These are phyloP conservation scores for Zoanthus solanderi DNA, from an alignment of 92 coral and sea anemone species.

Conservation along the genomic window DNA sequence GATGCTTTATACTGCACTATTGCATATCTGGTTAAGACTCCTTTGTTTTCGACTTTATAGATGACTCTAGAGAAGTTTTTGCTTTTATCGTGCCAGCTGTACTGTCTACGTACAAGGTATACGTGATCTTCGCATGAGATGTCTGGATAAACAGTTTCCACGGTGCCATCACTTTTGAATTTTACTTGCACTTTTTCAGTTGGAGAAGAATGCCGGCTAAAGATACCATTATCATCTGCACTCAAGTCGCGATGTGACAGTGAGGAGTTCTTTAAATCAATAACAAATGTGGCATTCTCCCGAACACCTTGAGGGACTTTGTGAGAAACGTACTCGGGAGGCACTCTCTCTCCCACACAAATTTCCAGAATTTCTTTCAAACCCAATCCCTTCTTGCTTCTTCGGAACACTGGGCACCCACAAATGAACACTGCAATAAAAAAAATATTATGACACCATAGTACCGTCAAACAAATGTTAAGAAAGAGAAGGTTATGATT, in stretches of 20 bases:
- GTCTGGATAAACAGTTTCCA: slow-evolving; percentile 15
- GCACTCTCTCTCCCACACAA: slow-evolving; percentile 38
- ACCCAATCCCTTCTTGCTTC: slow-evolving; percentile 35
- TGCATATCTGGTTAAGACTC: slow-evolving; percentile 47
- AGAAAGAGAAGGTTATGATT: not conserved
- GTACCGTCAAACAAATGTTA: not conserved
- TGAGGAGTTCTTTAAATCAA: slow-evolving; percentile 33
- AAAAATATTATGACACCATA: not conserved
- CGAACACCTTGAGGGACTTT: slow-evolving; percentile 53
- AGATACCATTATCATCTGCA: slow-evolving; percentile 45
- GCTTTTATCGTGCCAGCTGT: slow-evolving; percentile 65
- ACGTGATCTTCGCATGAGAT: not conserved
- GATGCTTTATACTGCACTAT: slow-evolving; percentile 67
- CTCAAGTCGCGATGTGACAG: slow-evolving; percentile 42
- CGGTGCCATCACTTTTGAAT: slow-evolving; percentile 13
- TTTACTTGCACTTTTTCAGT: slow-evolving; percentile 22
- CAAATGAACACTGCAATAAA: slow-evolving; percentile 19
- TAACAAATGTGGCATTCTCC: slow-evolving; percentile 50
- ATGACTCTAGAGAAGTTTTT: slow-evolving; percentile 46
- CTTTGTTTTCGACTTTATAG: slow-evolving; percentile 53
- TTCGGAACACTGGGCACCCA: slow-evolving; percentile 57
- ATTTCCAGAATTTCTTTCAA: slow-evolving; percentile 43
- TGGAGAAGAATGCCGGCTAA: slow-evolving; percentile 52
- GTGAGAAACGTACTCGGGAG: not conserved
- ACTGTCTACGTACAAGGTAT: slow-evolving; percentile 56